Evolutionary conservation across 2,113 vertebrate species (phyloP).

Genomic region (Oreochromis spilurus): DNA sequence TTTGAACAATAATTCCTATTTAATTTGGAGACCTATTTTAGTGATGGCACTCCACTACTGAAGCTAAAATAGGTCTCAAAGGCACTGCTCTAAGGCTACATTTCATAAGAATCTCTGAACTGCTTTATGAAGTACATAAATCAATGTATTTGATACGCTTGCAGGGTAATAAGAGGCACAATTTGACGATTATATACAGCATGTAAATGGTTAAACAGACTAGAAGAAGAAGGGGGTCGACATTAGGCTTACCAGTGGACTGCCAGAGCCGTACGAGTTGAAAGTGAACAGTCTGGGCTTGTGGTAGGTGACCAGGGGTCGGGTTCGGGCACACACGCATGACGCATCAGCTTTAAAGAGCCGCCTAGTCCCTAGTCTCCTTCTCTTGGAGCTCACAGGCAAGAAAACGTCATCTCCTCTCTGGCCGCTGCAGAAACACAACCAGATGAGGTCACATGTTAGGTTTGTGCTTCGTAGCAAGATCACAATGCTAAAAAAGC

Average conservation of each 20-base stretch:
- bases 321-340: constrained; percentile 82
- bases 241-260: constrained; percentile 67
- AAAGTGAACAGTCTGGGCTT: constrained; percentile 83
- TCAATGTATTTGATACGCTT: neutral
- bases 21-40: constrained; percentile 4
- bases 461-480: neutral
- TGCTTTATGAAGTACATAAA: neutral
- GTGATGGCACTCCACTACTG: neutral
- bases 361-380: constrained; percentile 69
- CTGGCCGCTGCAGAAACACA: constrained; percentile 63
- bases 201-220: neutral
- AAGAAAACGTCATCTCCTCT: constrained; percentile 66
- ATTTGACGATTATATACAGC: neutral
- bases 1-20: constrained; percentile 25
- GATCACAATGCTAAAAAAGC: neutral
- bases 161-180: neutral
- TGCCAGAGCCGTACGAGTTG: constrained; percentile 12
- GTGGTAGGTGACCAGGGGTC: constrained; percentile 83
- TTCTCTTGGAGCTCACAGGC: constrained; percentile 73
- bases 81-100: neutral
- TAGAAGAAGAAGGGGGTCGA: neutral
- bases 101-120: neutral
- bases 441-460: constrained; percentile 5
- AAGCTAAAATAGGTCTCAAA: neutral
- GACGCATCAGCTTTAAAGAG: constrained; percentile 60